Conservation (phyloP, 2,113 vertebrate species). For the Synodontis membranacea region DNA sequence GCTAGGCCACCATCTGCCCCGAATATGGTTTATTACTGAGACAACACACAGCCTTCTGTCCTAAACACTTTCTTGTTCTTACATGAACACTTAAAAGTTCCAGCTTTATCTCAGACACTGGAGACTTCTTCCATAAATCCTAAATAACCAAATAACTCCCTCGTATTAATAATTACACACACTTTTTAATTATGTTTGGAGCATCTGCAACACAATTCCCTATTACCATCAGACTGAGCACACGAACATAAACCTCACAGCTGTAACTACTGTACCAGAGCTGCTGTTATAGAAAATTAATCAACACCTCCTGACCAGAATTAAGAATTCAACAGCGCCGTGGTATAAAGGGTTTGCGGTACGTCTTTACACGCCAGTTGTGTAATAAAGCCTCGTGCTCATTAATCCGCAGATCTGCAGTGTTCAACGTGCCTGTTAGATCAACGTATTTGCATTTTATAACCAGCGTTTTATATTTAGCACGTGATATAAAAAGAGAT, state of each 20-base stretch:
- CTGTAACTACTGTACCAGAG: neutral
- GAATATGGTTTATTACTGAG: too few species aligned
- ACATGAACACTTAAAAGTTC: neutral
- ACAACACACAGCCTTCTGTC: neutral
- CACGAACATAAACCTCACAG: neutral
- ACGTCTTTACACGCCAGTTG: neutral
- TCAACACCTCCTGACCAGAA: neutral
- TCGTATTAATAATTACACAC: neutral
- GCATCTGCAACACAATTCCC: neutral
- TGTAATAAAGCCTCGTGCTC: neutral
- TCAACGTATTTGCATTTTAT: slow-evolving; percentile 5
- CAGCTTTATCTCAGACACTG: neutral
- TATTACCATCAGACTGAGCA: neutral
- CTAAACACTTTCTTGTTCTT: neutral
- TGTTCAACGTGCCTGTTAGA: neutral
- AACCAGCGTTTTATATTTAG: neutral
- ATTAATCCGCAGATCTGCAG: neutral
- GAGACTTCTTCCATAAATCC: neutral
- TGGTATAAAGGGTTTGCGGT: neutral
- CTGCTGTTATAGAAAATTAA: neutral
- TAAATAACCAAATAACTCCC: neutral
- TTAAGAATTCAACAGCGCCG: neutral
- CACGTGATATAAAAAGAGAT: neutral
- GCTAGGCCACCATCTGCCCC: too few species aligned
- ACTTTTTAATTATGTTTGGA: neutral